Base-by-base conservation (phyloP, 2,113 vertebrate genomes). In the Erinaceus europaeus region DNA sequence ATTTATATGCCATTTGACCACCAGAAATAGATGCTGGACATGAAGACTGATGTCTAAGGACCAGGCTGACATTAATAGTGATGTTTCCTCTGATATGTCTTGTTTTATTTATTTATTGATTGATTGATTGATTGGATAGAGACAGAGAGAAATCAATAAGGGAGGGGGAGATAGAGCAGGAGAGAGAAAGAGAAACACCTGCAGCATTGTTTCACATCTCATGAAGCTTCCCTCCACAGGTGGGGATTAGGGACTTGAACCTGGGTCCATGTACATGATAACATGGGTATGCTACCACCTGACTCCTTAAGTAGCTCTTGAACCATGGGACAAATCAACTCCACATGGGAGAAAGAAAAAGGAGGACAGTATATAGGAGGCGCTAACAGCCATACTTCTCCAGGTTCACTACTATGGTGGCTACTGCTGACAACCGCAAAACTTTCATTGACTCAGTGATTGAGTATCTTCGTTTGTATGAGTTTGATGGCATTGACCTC, bases 401-500 rank as follows among this genome's bases (percentile, higher is more conserved):
- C 74, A 96, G 96, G 76, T 97, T 97, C 94, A 94, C 91, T 21
- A 80, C 96, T 27, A 97, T 97, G 96, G 96, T 96, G 50, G 87
- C 96, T 46, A 85, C 73, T 34, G 4, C 95, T 73, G 94, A 79
- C 72, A 97, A 88, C 78, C 95, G 95, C 34, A 96, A 96, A 93
- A 95, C 85, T 69, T 97, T 98, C 95, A 97, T 94, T 86, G 90
- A 42, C 73, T 97, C n/a, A 17, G 94, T 92, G 65, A 95, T 97
- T 55, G 57, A n/a, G 6, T 97, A 97, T 91, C 95, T 97, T 67
- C 92, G 93, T 38, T 91, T 95, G 64, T 81, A 97, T 21, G 29
- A 91, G 44, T 97, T 97, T 94, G 96, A 98, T 50, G 97, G 97
- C 85, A 89, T 97, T 90, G 96, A 97, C 84, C 88, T 97, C 0